Base-by-base conservation (phyloP, 2,888 invertebrate genomes). In the Stomorhina lunata region DNA sequence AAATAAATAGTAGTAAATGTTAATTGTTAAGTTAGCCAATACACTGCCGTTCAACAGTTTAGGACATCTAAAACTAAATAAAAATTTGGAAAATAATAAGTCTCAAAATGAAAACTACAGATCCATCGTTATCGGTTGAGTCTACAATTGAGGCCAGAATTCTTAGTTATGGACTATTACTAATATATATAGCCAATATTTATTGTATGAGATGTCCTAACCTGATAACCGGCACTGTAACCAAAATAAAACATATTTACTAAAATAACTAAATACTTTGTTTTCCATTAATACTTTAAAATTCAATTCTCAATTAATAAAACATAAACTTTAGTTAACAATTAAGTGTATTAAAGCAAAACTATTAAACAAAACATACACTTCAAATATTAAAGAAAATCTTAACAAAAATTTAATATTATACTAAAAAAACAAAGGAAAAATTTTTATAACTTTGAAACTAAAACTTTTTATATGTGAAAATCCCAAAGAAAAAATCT, bases 321-420 rank as follows among this genome's bases (percentile, higher is more conserved):
- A n/a, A n/a, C n/a, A n/a, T n/a, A 48, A 66, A 75, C 59, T 71
- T 82, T 76, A 82, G 82, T 79, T 82, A 82, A 82, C 79, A 79
- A 66, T 55, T 72, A 4, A 37, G 45, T 66, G 63, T 77, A 72
- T 63, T 45, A 71, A 45, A 27, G 2, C n/a, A n/a, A n/a, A n/a
- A n/a, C n/a, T n/a, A n/a, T 9, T 22, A 63, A 12, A 25, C 15
- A 55, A 65, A 40, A 32, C 0, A 50, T 48, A 48, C 22, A 43
- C 7, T 43, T 17, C 45, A 29, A 57, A 34, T 15, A 45, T 12
- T 17, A 61, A 29, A 50, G 34, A 29, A 34, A 22, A 57, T 27
- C 10, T 3, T 50, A 22, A 50, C 2, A 12, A 66, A 55, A 68
- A 17, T 3, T 10, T 37, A 48, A 55, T 29, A 15, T 10, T 22